A percentile compares a stretch with the other conserved stretches of the same genome.
These are phyloP conservation scores for Paramormyrops kingsleyae DNA, from an alignment of 2,113 vertebrate species.

Conservation along the genomic window DNA sequence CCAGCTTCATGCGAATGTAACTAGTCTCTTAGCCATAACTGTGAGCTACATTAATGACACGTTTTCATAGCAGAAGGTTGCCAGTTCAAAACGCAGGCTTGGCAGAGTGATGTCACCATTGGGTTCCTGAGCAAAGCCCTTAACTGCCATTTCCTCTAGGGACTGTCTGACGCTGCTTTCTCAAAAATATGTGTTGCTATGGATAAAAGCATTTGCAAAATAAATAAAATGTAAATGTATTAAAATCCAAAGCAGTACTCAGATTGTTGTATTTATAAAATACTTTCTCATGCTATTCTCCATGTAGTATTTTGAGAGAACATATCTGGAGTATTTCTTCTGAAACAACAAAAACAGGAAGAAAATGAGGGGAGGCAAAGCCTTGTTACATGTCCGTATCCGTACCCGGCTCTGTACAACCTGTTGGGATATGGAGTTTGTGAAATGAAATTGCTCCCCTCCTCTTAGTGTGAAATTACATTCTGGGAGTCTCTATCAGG, in stretches of 20 bases:
- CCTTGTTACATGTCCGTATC: not conserved
- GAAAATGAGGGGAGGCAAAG: not conserved
- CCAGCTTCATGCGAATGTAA: not conserved
- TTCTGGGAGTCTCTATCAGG: not conserved
- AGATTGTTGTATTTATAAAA: not conserved
- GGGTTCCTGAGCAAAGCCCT: not conserved
- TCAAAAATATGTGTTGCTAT: not conserved
- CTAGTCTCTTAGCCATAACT: not conserved
- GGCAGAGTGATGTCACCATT: not conserved
- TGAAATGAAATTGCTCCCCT: not conserved
- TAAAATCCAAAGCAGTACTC: not conserved
- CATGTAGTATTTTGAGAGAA: not conserved
- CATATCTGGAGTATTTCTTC: not conserved
- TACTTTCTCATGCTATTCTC: not conserved
- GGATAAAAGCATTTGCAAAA: not conserved
- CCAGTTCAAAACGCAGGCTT: not conserved
- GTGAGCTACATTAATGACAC: not conserved
- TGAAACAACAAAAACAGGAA: not conserved
- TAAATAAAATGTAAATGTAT: not conserved
- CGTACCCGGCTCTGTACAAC: not conserved
- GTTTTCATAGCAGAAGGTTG: not conserved
- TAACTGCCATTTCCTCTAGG: not conserved
- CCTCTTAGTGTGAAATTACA: not conserved
- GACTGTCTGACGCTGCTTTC: not conserved
- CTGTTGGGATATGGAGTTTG: not conserved